These are phyloP conservation scores for Poecile montanus DNA, from an alignment of 2,797 vertebrate species.

Conservation along the genomic window DNA sequence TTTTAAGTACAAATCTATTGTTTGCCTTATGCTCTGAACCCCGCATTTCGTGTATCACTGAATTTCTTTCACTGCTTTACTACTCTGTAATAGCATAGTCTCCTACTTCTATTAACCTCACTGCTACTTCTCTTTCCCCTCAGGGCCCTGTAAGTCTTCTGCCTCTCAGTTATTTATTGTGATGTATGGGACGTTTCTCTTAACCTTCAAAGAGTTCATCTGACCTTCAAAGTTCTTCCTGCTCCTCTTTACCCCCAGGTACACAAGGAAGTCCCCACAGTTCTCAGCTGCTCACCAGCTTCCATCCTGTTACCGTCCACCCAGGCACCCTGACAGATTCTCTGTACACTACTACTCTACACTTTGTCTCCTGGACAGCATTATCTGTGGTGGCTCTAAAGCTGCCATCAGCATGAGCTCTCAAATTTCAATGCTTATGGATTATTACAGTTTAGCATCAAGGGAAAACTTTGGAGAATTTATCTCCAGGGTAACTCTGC, in stretches of 20 bases:
- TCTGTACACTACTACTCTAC: neutral
- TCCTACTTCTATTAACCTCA: slow-evolving; percentile 64
- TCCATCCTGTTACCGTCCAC: neutral
- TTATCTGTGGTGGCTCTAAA: neutral
- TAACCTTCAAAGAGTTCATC: neutral
- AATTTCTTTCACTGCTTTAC: neutral
- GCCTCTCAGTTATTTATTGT: neutral
- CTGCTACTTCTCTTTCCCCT: slow-evolving; percentile 12
- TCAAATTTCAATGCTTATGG: neutral
- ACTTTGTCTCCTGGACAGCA: neutral
- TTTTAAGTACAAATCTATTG: neutral
- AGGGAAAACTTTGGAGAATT: neutral
- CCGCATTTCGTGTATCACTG: neutral
- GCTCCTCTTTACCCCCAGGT: neutral
- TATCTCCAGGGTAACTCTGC: neutral
- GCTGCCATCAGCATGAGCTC: neutral
- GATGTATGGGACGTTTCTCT: neutral
- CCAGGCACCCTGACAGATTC: neutral
- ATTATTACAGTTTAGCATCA: neutral
- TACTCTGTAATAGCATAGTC: neutral
- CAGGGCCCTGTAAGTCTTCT: neutral
- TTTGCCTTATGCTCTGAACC: neutral
- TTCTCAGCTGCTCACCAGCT: slow-evolving; percentile 27
- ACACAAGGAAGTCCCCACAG: neutral
- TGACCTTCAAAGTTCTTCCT: neutral